Conservation (phyloP, 2,113 vertebrate species). For the Alethe diademata region DNA sequence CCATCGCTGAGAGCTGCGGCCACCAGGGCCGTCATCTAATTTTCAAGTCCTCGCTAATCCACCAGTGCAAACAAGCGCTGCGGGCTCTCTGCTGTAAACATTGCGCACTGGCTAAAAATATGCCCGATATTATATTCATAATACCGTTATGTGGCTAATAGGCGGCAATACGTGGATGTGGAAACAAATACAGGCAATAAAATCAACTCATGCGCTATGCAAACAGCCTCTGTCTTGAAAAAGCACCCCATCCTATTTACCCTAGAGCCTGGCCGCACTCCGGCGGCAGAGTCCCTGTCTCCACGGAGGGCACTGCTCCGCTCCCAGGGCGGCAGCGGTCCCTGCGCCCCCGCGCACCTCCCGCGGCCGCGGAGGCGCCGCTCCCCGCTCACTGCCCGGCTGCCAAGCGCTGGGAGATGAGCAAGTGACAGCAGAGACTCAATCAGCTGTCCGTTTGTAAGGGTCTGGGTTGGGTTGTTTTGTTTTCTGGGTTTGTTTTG, state of each 20-base stretch:
- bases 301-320: background rate
- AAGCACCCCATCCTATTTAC: background rate
- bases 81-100: slow-evolving; percentile 33
- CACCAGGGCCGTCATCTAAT: slow-evolving; percentile 18
- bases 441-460: background rate
- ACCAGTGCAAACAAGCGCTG: slow-evolving; percentile 44
- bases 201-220: slow-evolving; percentile 31
- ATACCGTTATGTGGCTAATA: slow-evolving; percentile 22
- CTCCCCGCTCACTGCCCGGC: background rate
- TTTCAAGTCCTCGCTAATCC: slow-evolving; percentile 49
- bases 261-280: background rate
- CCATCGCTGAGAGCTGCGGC: background rate
- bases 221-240: slow-evolving; percentile 29
- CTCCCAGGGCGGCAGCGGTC: background rate
- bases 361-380: background rate
- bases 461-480: background rate
- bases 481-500: background rate
- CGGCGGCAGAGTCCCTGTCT: background rate
- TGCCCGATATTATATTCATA: slow-evolving; percentile 36
- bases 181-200: slow-evolving; percentile 47
- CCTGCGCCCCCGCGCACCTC: background rate
- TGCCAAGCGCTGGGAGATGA: background rate
- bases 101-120: slow-evolving; percentile 20
- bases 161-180: background rate
- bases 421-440: background rate